Evolutionary conservation across 2,888 invertebrate genomes (phyloP).

Genomic region (Ormia ochracea): DNA sequence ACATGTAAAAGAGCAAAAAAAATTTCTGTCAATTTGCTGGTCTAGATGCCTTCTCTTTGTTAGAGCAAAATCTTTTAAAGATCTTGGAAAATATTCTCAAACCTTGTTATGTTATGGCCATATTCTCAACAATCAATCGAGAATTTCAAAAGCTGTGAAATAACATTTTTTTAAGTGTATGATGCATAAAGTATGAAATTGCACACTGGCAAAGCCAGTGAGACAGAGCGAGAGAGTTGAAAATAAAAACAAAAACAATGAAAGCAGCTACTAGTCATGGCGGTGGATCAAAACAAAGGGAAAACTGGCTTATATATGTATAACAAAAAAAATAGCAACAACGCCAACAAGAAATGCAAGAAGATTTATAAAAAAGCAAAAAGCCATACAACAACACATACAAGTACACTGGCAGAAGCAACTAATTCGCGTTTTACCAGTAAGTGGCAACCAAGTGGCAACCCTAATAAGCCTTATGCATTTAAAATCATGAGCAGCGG

Average conservation of each 20-base stretch:
- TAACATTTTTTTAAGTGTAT: slow-evolving; percentile 11
- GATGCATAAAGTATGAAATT: neutral
- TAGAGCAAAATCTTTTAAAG: too few species aligned
- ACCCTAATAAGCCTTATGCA: slow-evolving; percentile 64
- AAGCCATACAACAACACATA: slow-evolving; percentile 38
- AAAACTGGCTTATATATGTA: slow-evolving; percentile 54
- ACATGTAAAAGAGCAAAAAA: too few species aligned
- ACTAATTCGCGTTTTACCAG: slow-evolving; percentile 35
- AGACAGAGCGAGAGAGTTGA: neutral
- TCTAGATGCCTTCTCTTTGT: too few species aligned
- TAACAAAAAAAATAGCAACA: slow-evolving; percentile 26
- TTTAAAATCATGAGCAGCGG: slow-evolving; percentile 47
- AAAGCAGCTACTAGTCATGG: slow-evolving; percentile 13
- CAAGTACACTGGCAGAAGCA: neutral
- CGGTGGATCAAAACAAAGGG: slow-evolving; percentile 21
- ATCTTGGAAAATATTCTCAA: too few species aligned
- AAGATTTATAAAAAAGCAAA: slow-evolving; percentile 45
- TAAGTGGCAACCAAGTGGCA: slow-evolving; percentile 70
- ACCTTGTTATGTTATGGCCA: too few species aligned
- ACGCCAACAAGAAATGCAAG: slow-evolving; percentile 2
- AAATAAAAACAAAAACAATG: neutral
- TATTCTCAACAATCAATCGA: too few species aligned
- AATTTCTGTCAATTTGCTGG: too few species aligned
- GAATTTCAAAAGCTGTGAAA: too few species aligned
- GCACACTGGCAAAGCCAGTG: neutral